A percentile compares a stretch with the other conserved stretches of the same genome.
Conservation (phyloP, 2,797 vertebrate species). For the Tamandua tetradactyla region DNA sequence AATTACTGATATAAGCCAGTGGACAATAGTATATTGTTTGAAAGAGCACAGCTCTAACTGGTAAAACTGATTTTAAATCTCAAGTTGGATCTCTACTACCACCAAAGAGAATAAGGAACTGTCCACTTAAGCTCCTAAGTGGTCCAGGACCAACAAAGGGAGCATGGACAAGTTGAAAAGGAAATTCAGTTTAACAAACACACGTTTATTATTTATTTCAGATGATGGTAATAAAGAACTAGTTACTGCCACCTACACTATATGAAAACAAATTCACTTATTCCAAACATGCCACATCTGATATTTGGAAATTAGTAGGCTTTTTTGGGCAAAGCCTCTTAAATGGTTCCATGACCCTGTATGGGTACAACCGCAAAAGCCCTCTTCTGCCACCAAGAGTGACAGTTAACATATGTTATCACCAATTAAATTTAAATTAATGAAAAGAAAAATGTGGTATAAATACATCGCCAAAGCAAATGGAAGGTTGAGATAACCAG, state of each 20-base stretch:
- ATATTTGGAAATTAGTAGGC: background rate
- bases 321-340: slow-evolving; percentile 4
- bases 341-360: background rate
- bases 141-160: background rate
- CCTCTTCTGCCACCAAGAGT: background rate
- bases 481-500: background rate
- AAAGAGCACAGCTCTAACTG: background rate
- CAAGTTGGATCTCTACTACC: background rate
- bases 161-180: background rate
- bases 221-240: slow-evolving; percentile 39
- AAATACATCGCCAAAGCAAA: background rate
- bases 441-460: background rate
- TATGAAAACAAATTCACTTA: slow-evolving; percentile 36
- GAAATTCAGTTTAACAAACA: slow-evolving; percentile 29
- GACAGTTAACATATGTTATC: background rate
- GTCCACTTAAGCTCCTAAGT: background rate
- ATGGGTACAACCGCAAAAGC: background rate
- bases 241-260: background rate
- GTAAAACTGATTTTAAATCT: slow-evolving; percentile 46
- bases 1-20: background rate
- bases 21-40: background rate
- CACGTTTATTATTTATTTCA: slow-evolving; percentile 41
- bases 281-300: slow-evolving; percentile 6
- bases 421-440: slow-evolving; percentile 36
- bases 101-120: slow-evolving; percentile 16